phyloP scores from a whole-genome alignment of 35 echinoderm and acorn worm species.

The Heliocidaris tuberculata region DNA sequence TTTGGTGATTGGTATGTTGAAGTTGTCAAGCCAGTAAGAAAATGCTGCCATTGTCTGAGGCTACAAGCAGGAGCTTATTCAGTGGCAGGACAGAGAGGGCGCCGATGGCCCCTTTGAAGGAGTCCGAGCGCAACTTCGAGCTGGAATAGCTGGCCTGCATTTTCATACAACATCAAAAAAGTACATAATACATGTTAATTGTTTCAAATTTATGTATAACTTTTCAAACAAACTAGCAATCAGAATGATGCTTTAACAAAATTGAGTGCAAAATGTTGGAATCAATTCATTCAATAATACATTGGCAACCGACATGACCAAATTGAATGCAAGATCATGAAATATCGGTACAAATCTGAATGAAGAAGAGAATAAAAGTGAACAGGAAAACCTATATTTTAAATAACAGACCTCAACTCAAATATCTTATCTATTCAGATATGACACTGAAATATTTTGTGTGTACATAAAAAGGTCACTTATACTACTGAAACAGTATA shows the following conservation, averaged over 20 bases:
- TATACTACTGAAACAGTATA: no score
- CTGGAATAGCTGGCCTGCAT: slow-evolving; percentile 80
- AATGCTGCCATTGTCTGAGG: slow-evolving; percentile 82
- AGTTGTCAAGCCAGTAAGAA: slow-evolving; percentile 64
- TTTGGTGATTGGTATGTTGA: no score
- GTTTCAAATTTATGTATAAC: no score
- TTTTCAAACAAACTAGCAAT: no score
- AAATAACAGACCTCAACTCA: not conserved
- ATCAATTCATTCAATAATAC: no score
- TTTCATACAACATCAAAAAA: no score
- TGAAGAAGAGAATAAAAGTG: not conserved
- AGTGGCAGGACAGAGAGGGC: slow-evolving; percentile 84
- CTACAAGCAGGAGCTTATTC: slow-evolving; percentile 76
- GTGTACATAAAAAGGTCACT: no score
- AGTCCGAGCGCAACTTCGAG: slow-evolving; percentile 76
- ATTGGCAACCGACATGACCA: not conserved
- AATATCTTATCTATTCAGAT: no score
- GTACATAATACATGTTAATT: no score
- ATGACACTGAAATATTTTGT: no score
- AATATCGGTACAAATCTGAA: not conserved
- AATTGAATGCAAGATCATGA: not conserved
- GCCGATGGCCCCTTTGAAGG: slow-evolving; percentile 78
- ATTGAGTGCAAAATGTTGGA: no score
- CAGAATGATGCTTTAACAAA: no score
- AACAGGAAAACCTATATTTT: not conserved